phyloP scores from a whole-genome alignment of 1,140 invertebrate species.

The Melanaphis sacchari region DNA sequence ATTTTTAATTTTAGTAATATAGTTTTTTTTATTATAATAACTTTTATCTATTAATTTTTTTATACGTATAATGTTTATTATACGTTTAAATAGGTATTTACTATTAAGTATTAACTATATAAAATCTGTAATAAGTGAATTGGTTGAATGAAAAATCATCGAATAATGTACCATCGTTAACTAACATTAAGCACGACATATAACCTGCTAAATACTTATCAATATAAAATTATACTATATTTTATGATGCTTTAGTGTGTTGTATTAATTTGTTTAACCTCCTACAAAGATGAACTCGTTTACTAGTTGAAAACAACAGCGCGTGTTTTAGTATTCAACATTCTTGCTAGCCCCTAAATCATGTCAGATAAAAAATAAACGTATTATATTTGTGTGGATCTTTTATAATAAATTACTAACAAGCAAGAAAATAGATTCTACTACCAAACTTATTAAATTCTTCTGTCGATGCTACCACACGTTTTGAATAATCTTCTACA shows the following conservation, averaged over 20 bases:
- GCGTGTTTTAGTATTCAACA: slow-evolving; percentile 38
- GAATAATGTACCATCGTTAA: neutral
- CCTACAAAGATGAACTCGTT: slow-evolving; percentile 20
- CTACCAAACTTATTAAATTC: slow-evolving; percentile 50
- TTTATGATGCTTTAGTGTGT: neutral
- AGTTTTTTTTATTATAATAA: neutral
- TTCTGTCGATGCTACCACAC: slow-evolving; percentile 44
- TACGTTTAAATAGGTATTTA: neutral
- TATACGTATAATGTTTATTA: neutral
- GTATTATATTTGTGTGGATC: neutral
- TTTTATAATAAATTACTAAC: slow-evolving; percentile 45
- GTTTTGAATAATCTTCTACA: slow-evolving; percentile 37
- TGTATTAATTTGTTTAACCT: slow-evolving; percentile 14
- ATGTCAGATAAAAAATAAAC: slow-evolving; percentile 35
- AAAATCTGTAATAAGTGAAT: neutral
- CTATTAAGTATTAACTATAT: neutral
- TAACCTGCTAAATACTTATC: neutral
- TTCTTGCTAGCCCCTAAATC: slow-evolving; percentile 42
- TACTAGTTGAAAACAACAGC: neutral
- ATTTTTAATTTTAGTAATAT: neutral
- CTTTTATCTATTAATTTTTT: neutral
- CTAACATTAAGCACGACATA: neutral
- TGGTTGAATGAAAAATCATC: neutral
- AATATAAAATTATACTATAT: neutral
- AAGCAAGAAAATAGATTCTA: slow-evolving; percentile 30